Evolutionary conservation across 2,113 vertebrate species (phyloP).

Genomic region (Antechinus stuartii): DNA sequence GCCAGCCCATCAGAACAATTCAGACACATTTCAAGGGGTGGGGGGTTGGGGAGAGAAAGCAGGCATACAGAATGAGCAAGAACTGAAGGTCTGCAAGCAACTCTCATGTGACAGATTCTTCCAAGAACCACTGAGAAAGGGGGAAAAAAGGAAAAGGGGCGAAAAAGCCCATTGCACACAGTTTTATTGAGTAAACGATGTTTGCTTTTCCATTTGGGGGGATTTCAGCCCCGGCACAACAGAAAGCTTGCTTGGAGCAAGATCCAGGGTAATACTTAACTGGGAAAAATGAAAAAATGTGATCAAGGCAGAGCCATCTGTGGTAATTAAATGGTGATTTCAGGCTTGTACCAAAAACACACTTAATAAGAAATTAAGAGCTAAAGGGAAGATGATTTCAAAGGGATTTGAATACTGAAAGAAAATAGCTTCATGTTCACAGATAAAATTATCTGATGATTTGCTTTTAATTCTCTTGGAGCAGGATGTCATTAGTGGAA

Average conservation of each 20-base stretch:
- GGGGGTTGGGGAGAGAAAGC: neutral
- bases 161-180: neutral
- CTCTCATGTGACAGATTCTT: slow-evolving; percentile 21
- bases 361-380: slow-evolving; percentile 74
- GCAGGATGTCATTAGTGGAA: slow-evolving; percentile 63
- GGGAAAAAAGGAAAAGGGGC: neutral
- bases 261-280: slow-evolving; percentile 49
- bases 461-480: slow-evolving; percentile 67
- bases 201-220: slow-evolving; percentile 60
- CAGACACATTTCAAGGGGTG: neutral
- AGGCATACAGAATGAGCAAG: slow-evolving; percentile 16
- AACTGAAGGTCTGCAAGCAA: neutral
- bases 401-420: slow-evolving; percentile 63
- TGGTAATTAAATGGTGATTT: slow-evolving; percentile 69
- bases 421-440: slow-evolving; percentile 71
- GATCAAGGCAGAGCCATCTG: slow-evolving; percentile 54
- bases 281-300: slow-evolving; percentile 42
- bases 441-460: slow-evolving; percentile 67
- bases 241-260: slow-evolving; percentile 43
- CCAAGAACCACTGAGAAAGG: slow-evolving; percentile 34
- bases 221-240: slow-evolving; percentile 48
- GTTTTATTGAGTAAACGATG: slow-evolving; percentile 51
- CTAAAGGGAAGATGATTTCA: slow-evolving; percentile 74
- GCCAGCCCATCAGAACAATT: slow-evolving; percentile 35
- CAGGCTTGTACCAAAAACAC: slow-evolving; percentile 54